These are phyloP conservation scores for Criorhina ranunculi DNA, from an alignment of 2,888 invertebrate genomes.

Conservation along the genomic window DNA sequence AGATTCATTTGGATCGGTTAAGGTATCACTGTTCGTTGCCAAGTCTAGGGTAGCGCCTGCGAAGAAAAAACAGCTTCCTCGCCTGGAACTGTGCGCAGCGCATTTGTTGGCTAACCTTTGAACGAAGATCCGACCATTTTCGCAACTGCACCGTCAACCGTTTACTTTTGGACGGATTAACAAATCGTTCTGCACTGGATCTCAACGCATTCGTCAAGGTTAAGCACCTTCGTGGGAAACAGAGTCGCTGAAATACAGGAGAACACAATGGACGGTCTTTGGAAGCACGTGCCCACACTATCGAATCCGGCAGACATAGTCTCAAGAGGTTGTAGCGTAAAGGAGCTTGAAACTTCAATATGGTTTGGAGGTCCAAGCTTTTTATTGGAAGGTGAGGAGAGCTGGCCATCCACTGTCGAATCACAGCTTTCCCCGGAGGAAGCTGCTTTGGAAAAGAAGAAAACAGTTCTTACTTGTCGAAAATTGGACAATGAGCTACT, in stretches of 20 bases:
- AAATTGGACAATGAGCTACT: not conserved
- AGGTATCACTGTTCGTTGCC: constrained; percentile 37
- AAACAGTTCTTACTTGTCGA: constrained; percentile 1
- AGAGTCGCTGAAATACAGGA: constrained; percentile 43
- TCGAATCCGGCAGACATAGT: constrained; percentile 26
- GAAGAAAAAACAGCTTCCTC: constrained; percentile 45
- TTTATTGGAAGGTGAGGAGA: not conserved
- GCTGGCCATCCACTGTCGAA: not conserved
- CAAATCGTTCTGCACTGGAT: constrained; percentile 9
- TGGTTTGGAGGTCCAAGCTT: constrained; percentile 17
- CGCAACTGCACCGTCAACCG: not conserved
- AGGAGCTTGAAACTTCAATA: constrained; percentile 19
- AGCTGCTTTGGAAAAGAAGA: not conserved
- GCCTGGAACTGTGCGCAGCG: constrained; percentile 60
- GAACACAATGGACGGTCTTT: not conserved
- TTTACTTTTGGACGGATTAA: constrained; percentile 9
- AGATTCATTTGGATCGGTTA: constrained; percentile 19
- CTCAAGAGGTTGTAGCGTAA: constrained; percentile 43
- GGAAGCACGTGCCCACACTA: constrained; percentile 14
- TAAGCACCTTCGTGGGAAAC: constrained; percentile 26
- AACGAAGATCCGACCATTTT: not conserved
- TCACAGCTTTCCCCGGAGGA: not conserved
- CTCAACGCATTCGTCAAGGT: not conserved
- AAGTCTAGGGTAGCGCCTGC: constrained; percentile 33
- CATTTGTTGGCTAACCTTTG: not conserved